A percentile compares a stretch with the other conserved stretches of the same genome.
Conservation (phyloP, 2,113 vertebrate genomes). For the Callipepla californica region DNA sequence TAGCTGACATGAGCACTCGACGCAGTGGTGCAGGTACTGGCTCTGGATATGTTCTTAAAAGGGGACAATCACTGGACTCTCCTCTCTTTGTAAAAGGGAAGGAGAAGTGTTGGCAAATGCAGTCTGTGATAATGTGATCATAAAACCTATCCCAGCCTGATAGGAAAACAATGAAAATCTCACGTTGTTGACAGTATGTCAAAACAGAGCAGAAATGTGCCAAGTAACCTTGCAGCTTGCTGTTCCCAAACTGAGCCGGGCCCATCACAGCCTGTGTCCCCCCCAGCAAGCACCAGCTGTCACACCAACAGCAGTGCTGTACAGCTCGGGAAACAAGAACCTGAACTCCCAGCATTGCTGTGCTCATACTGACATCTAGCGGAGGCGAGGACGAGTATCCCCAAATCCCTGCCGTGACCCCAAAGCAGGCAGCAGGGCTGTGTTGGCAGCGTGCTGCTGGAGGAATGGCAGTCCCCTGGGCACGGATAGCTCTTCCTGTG, state of each 20-base stretch:
- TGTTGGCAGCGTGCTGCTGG: neutral
- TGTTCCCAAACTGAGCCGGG: neutral
- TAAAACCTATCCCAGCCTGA: neutral
- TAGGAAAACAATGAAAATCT: neutral
- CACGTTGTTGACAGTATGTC: rapidly evolving
- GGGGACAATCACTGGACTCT: rapidly evolving
- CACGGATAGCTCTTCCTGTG: neutral
- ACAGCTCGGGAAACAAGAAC: neutral
- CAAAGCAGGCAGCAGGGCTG: neutral
- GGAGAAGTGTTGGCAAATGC: neutral
- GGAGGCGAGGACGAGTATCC: neutral
- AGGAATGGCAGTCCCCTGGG: neutral
- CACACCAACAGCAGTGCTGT: neutral
- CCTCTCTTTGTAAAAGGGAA: rapidly evolving
- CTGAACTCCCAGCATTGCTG: rapidly evolving
- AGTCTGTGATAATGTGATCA: neutral
- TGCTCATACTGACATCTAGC: conserved; percentile 38
- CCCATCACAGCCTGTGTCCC: neutral
- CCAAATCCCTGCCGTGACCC: neutral
- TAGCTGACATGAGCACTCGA: conserved; percentile 96
- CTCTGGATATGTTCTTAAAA: neutral
- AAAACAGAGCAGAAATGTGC: neutral
- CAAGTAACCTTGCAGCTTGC: neutral
- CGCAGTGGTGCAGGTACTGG: conserved; percentile 93
- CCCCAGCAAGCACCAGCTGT: neutral